Evolutionary conservation across 2,113 vertebrate genomes (phyloP), one percentile per base, ranked within the genome.

Genomic region (Andinoacara biseriatus): DNA sequence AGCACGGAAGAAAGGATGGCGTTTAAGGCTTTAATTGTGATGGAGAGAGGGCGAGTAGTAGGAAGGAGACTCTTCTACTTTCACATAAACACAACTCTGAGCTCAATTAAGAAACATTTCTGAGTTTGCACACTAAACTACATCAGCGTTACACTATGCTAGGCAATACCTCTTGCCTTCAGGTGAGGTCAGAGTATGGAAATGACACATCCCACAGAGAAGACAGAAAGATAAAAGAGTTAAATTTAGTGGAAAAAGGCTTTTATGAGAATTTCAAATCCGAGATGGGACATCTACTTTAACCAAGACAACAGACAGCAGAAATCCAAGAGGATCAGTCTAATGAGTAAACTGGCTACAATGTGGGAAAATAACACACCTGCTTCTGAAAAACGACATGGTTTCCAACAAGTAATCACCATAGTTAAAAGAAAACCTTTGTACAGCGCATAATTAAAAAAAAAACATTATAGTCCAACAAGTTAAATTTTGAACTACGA

Each of bases 111-210:
- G 43, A 58, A 24, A 72, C 67, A 52, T 18, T 72, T 72, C 54
- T 46, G 78, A 76, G 74, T 31, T 5, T 15, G 77, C 54, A 38
- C 15, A 54, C 54, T 81, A 83, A 86, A 84, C 83, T 86, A 87
- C 3, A 81, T 54, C 17, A 75, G 46, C 11, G 10, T 17, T n/a
- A 79, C 22, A 43, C 56, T 59, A 76, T 52, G 26, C 31, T 33
- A 72, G 67, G 52, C 62, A 80, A 74, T 93, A 93, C 94, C 94
- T 94, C 90, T 75, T 93, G 79, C 61, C 86, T 92, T 76, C 89
- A 81, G 80, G 49, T 78, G 90, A 89, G 46, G 86, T 86, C 88
- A 87, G 62, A 78, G 52, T 87, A 79, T 61, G 72, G 69, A 86
- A 85, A 90, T 43, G 49, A 85, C 60, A 87, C 49, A 85, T 14